Conservation (phyloP, 1,140 invertebrate genomes). For the Anastrepha obliqua region DNA sequence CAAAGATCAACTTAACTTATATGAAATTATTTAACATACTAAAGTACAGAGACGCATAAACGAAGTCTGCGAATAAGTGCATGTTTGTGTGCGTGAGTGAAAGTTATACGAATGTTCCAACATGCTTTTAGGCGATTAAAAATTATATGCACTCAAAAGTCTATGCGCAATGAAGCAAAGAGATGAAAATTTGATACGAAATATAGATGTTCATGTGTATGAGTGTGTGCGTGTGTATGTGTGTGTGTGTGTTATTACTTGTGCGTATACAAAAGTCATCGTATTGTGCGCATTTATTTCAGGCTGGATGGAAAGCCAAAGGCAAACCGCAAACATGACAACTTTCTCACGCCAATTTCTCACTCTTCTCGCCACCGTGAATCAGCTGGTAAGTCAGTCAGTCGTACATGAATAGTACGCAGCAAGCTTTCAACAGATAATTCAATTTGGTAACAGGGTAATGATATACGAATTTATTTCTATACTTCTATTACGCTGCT, state of each 20-base stretch:
- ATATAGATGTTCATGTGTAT: background rate
- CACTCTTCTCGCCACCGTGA: background rate
- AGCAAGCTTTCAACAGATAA: slow-evolving; percentile 12
- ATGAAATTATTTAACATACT: background rate
- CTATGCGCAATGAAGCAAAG: slow-evolving; percentile 14
- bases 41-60: background rate
- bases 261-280: no score
- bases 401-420: background rate
- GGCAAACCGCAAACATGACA: slow-evolving; percentile 51
- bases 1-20: background rate
- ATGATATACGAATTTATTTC: background rate
- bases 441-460: slow-evolving; percentile 22
- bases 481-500: background rate
- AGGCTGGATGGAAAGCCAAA: slow-evolving; percentile 10
- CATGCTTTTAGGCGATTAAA: slow-evolving; percentile 45
- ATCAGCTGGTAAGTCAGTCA: background rate
- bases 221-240: background rate
- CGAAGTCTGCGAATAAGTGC: background rate
- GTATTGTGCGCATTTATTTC: background rate
- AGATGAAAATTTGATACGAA: background rate
- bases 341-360: background rate
- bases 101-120: background rate
- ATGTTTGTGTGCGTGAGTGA: background rate
- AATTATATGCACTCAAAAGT: slow-evolving; percentile 5
- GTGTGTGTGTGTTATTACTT: background rate